These are phyloP conservation scores for Microplitis demolitor DNA, from an alignment of 1,140 invertebrate species.

Conservation along the genomic window DNA sequence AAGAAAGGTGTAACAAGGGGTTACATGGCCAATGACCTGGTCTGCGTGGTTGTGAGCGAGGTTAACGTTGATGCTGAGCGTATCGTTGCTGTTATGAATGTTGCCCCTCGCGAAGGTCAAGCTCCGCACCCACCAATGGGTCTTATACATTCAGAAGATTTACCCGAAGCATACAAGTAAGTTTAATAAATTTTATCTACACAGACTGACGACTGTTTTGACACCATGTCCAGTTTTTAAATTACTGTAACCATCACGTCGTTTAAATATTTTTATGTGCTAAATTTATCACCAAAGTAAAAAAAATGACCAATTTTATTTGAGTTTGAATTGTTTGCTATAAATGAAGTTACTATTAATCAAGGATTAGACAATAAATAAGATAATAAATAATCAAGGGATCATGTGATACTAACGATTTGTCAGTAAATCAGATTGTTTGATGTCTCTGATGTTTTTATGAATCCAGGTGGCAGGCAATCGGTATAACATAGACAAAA, in stretches of 20 bases:
- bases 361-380: too few relatives aligned
- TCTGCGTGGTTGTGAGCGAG: conserved; percentile 87
- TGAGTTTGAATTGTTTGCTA: too few relatives aligned
- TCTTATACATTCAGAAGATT: conserved; percentile 81
- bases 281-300: background rate
- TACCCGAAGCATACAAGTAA: conserved; percentile 88
- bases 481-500: conserved; percentile 56
- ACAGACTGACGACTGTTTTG: background rate
- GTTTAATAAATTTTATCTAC: conserved; percentile 44
- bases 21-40: conserved; percentile 81
- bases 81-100: conserved; percentile 85
- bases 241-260: background rate
- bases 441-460: conserved; percentile 61
- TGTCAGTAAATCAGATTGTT: conserved; percentile 51
- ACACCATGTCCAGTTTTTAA: background rate
- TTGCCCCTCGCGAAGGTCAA: conserved; percentile 71
- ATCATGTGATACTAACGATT: conserved; percentile 53
- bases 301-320: too few relatives aligned
- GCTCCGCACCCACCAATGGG: conserved; percentile 76
- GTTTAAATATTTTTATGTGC: background rate
- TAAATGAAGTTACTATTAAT: too few relatives aligned
- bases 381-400: background rate
- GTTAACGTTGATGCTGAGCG: conserved; percentile 85
- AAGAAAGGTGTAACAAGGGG: conserved; percentile 79
- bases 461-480: conserved; percentile 61